Conservation (phyloP, 2,797 vertebrate species). For the Squalus acanthias region DNA sequence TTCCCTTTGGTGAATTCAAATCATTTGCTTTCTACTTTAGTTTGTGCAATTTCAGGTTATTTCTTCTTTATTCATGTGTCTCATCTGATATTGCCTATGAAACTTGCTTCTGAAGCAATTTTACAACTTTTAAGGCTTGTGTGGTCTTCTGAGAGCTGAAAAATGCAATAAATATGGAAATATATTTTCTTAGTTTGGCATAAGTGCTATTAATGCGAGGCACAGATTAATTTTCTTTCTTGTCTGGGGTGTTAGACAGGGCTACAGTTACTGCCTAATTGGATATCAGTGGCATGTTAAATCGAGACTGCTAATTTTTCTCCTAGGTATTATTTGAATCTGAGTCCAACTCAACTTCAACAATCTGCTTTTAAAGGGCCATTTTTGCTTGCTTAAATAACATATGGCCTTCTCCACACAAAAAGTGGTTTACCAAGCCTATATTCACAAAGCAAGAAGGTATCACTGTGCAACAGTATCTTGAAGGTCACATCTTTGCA, state of each 20-base stretch:
- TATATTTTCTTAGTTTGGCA: not conserved
- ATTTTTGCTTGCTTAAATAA: not conserved
- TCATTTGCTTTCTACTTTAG: not conserved
- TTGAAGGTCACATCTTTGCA: not conserved
- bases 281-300: not conserved
- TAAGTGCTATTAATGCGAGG: not conserved
- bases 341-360: not conserved
- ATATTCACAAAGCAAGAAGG: not conserved
- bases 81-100: not conserved
- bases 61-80: conserved; percentile 8
- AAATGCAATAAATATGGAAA: not conserved
- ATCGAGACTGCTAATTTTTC: not conserved
- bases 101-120: not conserved
- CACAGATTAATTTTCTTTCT: not conserved
- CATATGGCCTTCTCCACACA: no score
- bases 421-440: not conserved
- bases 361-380: not conserved
- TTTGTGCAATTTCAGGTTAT: not conserved
- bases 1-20: conserved; percentile 1
- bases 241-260: not conserved
- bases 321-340: not conserved
- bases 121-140: not conserved
- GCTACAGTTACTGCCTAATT: not conserved
- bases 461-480: not conserved
- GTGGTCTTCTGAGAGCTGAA: not conserved